phyloP scores from a whole-genome alignment of 2,797 vertebrate species.

The Propithecus deckenii region DNA sequence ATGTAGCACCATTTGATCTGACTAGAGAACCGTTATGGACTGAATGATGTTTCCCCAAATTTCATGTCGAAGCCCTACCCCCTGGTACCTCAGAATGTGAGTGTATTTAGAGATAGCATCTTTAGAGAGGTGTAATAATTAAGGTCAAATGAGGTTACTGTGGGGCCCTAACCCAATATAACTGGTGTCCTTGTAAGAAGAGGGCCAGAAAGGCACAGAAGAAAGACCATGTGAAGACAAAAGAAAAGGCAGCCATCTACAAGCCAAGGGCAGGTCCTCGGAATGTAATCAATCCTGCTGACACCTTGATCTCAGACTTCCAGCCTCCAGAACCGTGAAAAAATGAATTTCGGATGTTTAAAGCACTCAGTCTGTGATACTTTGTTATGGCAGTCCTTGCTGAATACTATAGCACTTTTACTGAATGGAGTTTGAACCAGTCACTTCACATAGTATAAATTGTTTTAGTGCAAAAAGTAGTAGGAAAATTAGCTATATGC shows the following conservation, averaged over 20 bases:
- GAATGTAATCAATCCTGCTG: not conserved
- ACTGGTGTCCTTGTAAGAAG: not conserved
- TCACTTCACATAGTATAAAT: not conserved
- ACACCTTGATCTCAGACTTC: not conserved
- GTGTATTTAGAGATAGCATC: not conserved
- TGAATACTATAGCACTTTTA: not conserved
- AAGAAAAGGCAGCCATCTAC: not conserved
- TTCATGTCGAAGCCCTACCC: not conserved
- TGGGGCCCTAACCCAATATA: not conserved
- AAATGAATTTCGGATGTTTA: not conserved
- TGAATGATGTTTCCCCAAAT: not conserved
- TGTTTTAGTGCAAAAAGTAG: not conserved
- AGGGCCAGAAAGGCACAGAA: fast-evolving
- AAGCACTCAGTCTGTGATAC: not conserved
- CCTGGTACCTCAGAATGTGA: not conserved
- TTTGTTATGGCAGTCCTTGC: not conserved
- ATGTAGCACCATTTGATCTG: not conserved
- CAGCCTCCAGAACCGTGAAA: not conserved
- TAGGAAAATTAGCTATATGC: not conserved
- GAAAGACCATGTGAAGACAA: not conserved
- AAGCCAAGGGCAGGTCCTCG: not conserved
- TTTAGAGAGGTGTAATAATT: not conserved
- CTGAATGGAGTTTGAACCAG: not conserved
- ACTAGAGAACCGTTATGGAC: not conserved
- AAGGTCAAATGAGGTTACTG: not conserved